phyloP scores from a whole-genome alignment of 1,140 invertebrate species.

The Halictus rubicundus region DNA sequence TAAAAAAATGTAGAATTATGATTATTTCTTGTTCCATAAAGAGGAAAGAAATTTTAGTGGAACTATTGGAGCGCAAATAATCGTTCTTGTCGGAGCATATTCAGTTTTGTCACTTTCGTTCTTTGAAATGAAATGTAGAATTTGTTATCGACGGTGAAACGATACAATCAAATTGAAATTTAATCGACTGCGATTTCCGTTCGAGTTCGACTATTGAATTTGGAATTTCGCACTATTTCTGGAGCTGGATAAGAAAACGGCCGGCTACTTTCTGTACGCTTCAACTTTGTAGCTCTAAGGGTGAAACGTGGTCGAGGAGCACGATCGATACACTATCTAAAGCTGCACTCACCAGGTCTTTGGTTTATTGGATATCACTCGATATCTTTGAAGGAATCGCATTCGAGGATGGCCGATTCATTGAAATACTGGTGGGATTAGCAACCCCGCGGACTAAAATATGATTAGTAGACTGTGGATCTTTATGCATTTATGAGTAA shows the following conservation, averaged over 20 bases:
- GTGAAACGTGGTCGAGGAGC: conserved; percentile 44
- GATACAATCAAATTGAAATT: not conserved
- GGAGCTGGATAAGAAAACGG: not conserved
- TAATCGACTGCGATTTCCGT: not conserved
- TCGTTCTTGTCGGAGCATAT: no score
- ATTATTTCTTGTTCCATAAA: no score
- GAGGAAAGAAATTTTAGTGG: no score
- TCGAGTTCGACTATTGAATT: not conserved
- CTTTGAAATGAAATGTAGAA: not conserved
- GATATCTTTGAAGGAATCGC: conserved; percentile 41
- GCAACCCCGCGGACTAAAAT: not conserved
- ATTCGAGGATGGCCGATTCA: conserved; percentile 25
- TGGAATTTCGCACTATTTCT: not conserved
- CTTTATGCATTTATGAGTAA: no score
- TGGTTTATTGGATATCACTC: conserved; percentile 54
- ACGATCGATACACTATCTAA: conserved; percentile 57
- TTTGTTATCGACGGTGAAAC: not conserved
- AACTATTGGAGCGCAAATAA: no score
- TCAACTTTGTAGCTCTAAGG: conserved; percentile 49
- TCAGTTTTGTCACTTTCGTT: not conserved
- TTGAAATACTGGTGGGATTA: not conserved
- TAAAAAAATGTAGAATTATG: no score
- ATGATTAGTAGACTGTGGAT: no score
- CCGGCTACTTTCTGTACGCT: not conserved
- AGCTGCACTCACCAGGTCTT: conserved; percentile 53